Conservation (phyloP, 2,797 vertebrate species). For the Dendrocincla tyrannina region DNA sequence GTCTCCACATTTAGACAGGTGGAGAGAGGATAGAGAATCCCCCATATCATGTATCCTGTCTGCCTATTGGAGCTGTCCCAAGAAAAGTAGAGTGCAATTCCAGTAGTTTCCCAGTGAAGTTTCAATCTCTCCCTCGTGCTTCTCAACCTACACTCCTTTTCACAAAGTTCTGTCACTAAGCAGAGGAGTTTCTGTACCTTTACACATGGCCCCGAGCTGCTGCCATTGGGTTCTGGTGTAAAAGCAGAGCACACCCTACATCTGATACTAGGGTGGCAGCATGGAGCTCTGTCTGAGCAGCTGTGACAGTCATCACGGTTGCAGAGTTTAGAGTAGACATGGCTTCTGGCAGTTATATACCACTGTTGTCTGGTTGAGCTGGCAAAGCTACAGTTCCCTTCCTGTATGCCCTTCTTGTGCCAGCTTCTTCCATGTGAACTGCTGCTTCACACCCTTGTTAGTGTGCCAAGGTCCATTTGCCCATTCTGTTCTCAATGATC, state of each 20-base stretch:
- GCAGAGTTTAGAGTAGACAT: rapidly evolving
- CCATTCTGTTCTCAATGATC: rapidly evolving
- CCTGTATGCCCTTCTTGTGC: rapidly evolving
- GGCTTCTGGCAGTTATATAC: neutral
- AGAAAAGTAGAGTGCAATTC: neutral
- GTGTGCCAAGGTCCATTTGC: rapidly evolving
- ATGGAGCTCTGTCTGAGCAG: neutral
- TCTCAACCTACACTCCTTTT: neutral
- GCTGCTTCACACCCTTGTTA: rapidly evolving
- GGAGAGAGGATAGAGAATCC: neutral
- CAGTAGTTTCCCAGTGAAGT: neutral
- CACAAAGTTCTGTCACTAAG: neutral
- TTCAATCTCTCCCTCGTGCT: neutral
- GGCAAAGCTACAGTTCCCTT: neutral
- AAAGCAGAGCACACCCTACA: neutral
- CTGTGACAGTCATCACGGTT: rapidly evolving
- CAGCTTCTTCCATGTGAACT: neutral
- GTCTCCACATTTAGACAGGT: neutral
- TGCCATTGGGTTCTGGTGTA: rapidly evolving
- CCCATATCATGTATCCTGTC: neutral
- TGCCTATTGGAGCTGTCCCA: neutral
- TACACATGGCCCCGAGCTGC: neutral
- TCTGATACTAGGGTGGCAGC: neutral
- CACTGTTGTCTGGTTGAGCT: neutral
- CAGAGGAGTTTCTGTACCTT: rapidly evolving